Conservation (phyloP, 2,888 invertebrate genomes). For the Limnephilus marmoratus region DNA sequence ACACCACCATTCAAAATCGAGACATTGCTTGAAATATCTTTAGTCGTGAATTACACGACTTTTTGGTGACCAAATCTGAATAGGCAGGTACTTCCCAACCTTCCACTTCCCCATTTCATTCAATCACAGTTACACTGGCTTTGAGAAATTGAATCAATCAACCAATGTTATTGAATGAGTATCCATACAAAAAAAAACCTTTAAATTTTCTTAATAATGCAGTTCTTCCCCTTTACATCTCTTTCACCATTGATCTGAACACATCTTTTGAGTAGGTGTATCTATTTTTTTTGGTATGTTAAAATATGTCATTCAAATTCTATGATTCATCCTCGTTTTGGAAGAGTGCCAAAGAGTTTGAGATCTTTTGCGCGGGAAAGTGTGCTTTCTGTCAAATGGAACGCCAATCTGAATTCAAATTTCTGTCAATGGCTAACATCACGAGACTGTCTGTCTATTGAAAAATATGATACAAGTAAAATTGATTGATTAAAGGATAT, state of each 20-base stretch:
- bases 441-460: neutral
- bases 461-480: neutral
- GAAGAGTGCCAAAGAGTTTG: constrained; percentile 5
- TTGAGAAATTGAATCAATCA: too few species aligned
- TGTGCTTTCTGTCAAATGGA: constrained; percentile 13
- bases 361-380: constrained; percentile 19
- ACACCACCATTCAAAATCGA: too few species aligned
- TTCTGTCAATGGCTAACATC: constrained; percentile 7
- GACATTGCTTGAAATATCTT: too few species aligned
- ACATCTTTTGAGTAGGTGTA: neutral
- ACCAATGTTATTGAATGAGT: too few species aligned
- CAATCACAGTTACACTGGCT: too few species aligned
- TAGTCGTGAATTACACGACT: too few species aligned
- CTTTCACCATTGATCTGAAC: neutral
- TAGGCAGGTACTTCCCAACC: too few species aligned
- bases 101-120: too few species aligned
- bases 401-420: constrained; percentile 6
- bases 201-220: too few species aligned
- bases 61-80: too few species aligned
- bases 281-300: neutral
- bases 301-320: neutral
- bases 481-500: neutral
- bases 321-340: constrained; percentile 20
- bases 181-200: too few species aligned
- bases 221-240: neutral